These are phyloP conservation scores for Strigamia maritima DNA, from an alignment of 2,888 invertebrate species.

Conservation along the genomic window DNA sequence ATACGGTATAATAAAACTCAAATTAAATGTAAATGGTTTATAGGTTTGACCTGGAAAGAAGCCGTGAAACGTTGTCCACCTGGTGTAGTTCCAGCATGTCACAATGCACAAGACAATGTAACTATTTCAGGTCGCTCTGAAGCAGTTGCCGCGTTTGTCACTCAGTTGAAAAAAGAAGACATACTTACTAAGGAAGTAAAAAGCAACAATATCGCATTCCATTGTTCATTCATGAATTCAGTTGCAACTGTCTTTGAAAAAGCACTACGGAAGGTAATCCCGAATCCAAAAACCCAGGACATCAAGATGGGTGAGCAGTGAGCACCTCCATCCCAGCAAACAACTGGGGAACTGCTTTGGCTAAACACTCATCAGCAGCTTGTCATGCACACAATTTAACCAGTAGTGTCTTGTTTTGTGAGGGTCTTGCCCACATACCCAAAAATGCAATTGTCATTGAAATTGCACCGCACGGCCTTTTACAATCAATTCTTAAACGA, in stretches of 20 bases:
- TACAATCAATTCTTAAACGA: conserved; percentile 89
- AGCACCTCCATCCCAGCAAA: conserved; percentile 87
- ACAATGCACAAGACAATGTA: conserved; percentile 90
- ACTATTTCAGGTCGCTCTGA: conserved; percentile 85
- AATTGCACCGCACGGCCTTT: conserved; percentile 88
- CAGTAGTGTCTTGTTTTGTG: conserved; percentile 89
- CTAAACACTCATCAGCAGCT: conserved; percentile 78
- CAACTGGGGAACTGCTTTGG: conserved; percentile 73
- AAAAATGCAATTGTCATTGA: conserved; percentile 85
- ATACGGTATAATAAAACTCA: too few species aligned
- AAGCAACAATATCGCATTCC: conserved; percentile 88
- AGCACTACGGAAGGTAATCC: conserved; percentile 65
- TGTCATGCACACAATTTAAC: conserved; percentile 96
- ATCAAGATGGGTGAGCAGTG: conserved; percentile 82
- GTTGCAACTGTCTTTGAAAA: conserved; percentile 77
- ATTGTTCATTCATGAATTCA: conserved; percentile 82
- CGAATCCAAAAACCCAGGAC: conserved; percentile 70
- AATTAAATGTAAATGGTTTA: too few species aligned
- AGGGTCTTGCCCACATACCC: conserved; percentile 79
- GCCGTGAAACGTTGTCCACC: conserved; percentile 69
- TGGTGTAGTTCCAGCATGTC: conserved; percentile 83
- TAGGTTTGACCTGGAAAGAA: conserved; percentile 86
- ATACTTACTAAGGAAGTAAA: conserved; percentile 81
- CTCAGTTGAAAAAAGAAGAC: conserved; percentile 67
- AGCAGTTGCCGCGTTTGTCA: conserved; percentile 66